Percentiles rank a stretch among this genome's conserved stretches.
phyloP scores from a whole-genome alignment of 2,888 invertebrate genomes.

The Willowsia nigromaculata region DNA sequence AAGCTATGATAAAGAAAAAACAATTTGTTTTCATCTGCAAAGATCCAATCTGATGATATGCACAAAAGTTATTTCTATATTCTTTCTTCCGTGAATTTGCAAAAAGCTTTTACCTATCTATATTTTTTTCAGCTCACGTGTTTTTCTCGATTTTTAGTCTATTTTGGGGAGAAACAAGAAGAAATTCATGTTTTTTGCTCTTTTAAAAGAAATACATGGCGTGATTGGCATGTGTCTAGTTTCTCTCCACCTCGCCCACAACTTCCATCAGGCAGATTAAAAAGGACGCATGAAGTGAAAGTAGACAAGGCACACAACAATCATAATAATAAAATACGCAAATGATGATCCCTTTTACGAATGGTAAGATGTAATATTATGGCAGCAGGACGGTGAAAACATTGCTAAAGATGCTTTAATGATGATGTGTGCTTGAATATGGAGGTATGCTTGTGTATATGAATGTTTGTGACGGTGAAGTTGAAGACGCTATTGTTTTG shows the following conservation, averaged over 20 bases:
- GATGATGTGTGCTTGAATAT: background rate
- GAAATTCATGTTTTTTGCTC: no score
- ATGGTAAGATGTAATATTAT: no score
- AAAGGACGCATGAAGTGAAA: background rate
- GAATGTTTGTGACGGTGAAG: background rate
- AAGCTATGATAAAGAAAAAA: background rate
- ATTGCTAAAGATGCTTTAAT: background rate
- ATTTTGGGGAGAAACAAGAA: no score
- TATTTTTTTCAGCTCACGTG: background rate
- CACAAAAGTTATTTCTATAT: background rate
- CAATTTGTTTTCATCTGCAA: background rate
- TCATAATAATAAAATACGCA: background rate
- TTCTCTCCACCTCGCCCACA: background rate
- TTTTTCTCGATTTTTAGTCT: no score
- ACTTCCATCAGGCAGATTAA: conserved; percentile 35
- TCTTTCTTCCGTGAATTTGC: background rate
- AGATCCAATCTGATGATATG: background rate
- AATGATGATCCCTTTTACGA: background rate
- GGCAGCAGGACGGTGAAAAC: background rate
- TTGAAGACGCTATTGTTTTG: background rate
- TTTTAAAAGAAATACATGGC: background rate
- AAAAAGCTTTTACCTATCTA: background rate
- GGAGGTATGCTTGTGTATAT: background rate
- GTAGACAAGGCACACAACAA: background rate
- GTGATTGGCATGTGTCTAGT: background rate